Evolutionary conservation across 2,888 invertebrate species (phyloP).

Genomic region (Leucophenga maculata): DNA sequence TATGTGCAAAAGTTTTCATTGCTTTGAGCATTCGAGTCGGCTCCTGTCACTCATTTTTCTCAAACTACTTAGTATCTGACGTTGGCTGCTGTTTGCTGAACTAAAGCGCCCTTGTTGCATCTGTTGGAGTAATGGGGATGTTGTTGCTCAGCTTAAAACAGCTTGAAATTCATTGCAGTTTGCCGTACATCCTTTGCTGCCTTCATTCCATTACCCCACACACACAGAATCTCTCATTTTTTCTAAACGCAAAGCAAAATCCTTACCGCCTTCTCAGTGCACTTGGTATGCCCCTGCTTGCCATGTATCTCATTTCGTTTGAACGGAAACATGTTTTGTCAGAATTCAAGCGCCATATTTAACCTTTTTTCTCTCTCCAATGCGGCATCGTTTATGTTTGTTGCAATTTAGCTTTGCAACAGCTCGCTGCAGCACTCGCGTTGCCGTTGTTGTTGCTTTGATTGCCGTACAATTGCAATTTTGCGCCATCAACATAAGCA

Average conservation of each 20-base stretch:
- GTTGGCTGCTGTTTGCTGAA: background rate
- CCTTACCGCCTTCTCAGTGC: no score
- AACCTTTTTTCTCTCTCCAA: slow-evolving; percentile 50
- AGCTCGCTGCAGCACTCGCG: slow-evolving; percentile 43
- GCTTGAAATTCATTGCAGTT: slow-evolving; percentile 16
- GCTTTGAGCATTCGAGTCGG: slow-evolving; percentile 8
- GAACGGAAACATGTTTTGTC: slow-evolving; percentile 63
- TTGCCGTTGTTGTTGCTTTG: slow-evolving; percentile 48
- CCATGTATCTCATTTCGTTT: slow-evolving; percentile 49
- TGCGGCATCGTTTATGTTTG: slow-evolving; percentile 29
- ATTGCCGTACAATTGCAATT: slow-evolving; percentile 63
- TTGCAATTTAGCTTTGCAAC: slow-evolving; percentile 22
- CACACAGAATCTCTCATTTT: slow-evolving; percentile 46
- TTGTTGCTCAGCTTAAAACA: background rate
- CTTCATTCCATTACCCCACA: background rate
- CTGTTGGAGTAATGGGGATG: background rate
- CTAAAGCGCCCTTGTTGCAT: background rate
- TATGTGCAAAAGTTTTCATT: slow-evolving; percentile 19
- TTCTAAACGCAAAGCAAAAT: slow-evolving; percentile 28
- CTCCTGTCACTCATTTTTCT: background rate
- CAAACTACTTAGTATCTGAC: background rate
- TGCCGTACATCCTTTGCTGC: slow-evolving; percentile 5
- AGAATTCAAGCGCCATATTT: slow-evolving; percentile 55
- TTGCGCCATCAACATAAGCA: slow-evolving; percentile 58
- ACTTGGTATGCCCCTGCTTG: no score